A percentile compares a stretch with the other conserved stretches of the same genome.
Conservation (phyloP, 2,888 invertebrate genomes). For the Patella pellucida region DNA sequence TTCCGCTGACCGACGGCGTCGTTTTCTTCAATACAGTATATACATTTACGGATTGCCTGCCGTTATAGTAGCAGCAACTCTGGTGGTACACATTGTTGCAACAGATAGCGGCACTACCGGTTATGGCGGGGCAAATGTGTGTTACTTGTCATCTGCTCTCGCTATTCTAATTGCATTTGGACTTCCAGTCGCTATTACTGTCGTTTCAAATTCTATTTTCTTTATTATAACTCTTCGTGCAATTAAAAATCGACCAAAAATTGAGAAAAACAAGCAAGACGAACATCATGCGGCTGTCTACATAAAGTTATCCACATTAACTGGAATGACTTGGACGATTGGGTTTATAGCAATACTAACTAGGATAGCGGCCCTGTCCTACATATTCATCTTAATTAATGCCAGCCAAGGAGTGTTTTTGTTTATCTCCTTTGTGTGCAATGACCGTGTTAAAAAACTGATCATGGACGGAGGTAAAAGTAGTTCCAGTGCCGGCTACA, state of each 20-base stretch:
- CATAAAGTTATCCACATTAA: slow-evolving; percentile 39
- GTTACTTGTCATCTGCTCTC: slow-evolving; percentile 30
- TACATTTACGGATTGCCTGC: slow-evolving; percentile 35
- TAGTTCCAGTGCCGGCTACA: not conserved
- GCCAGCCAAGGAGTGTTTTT: slow-evolving; percentile 39
- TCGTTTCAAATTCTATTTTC: slow-evolving; percentile 30
- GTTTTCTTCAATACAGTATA: slow-evolving; percentile 33
- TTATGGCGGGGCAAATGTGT: slow-evolving; percentile 30
- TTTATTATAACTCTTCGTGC: slow-evolving; percentile 34
- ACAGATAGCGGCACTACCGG: slow-evolving; percentile 32
- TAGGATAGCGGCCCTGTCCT: slow-evolving; percentile 18
- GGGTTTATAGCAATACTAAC: slow-evolving; percentile 27
- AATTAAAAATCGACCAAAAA: slow-evolving; percentile 28
- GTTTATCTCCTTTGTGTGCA: slow-evolving; percentile 38
- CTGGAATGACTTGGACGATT: slow-evolving; percentile 36
- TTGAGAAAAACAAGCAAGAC: slow-evolving; percentile 24
- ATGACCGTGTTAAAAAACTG: slow-evolving; percentile 29
- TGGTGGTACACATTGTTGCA: slow-evolving; percentile 23
- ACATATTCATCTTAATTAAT: slow-evolving; percentile 31
- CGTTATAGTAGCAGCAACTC: slow-evolving; percentile 25
- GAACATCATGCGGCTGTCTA: slow-evolving; percentile 32
- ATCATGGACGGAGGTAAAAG: not conserved
- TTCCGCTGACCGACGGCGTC: slow-evolving; percentile 13
- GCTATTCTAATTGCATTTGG: slow-evolving; percentile 29
- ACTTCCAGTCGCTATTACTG: slow-evolving; percentile 29